A percentile compares a stretch with the other conserved stretches of the same genome.
These are phyloP conservation scores for Sinopyrophorus schimmeli DNA, from an alignment of 2,888 invertebrate species.

Conservation along the genomic window DNA sequence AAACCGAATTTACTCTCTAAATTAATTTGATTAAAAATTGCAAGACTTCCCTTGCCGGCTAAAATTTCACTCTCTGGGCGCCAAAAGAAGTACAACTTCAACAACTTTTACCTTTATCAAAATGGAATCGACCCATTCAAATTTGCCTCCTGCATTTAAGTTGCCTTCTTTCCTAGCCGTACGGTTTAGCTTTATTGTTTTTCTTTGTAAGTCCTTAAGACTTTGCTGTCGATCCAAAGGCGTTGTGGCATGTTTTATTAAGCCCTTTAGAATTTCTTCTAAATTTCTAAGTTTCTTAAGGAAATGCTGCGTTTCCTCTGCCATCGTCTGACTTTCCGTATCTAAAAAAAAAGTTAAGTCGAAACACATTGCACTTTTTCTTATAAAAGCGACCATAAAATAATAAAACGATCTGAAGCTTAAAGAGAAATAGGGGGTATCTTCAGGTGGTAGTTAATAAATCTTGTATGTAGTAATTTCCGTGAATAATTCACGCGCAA, in stretches of 20 bases:
- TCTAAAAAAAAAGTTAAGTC: too few relatives aligned
- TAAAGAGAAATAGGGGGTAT: too few relatives aligned
- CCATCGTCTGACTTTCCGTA: constrained; percentile 47
- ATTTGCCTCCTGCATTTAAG: constrained; percentile 83
- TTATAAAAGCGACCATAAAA: too few relatives aligned
- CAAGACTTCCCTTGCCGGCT: too few relatives aligned
- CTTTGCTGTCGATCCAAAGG: constrained; percentile 40
- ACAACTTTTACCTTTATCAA: constrained; percentile 72
- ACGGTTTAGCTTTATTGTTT: constrained; percentile 37
- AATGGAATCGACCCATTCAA: constrained; percentile 90
- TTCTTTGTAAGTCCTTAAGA: constrained; percentile 16
- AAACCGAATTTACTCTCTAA: too few relatives aligned
- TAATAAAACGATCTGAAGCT: too few relatives aligned
- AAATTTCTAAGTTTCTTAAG: constrained; percentile 52
- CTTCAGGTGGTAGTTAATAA: constrained; percentile 21
- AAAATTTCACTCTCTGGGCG: too few relatives aligned
- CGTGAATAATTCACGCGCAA: constrained; percentile 14
- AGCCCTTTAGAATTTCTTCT: constrained; percentile 42
- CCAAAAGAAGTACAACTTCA: too few relatives aligned
- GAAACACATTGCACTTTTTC: too few relatives aligned
- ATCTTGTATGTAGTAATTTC: constrained; percentile 19
- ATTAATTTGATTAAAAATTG: too few relatives aligned
- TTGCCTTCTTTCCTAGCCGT: constrained; percentile 62
- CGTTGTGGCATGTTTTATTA: constrained; percentile 39
- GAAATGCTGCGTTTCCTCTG: constrained; percentile 55